Conservation (phyloP, 2,888 invertebrate species). For the Noctua pronuba region DNA sequence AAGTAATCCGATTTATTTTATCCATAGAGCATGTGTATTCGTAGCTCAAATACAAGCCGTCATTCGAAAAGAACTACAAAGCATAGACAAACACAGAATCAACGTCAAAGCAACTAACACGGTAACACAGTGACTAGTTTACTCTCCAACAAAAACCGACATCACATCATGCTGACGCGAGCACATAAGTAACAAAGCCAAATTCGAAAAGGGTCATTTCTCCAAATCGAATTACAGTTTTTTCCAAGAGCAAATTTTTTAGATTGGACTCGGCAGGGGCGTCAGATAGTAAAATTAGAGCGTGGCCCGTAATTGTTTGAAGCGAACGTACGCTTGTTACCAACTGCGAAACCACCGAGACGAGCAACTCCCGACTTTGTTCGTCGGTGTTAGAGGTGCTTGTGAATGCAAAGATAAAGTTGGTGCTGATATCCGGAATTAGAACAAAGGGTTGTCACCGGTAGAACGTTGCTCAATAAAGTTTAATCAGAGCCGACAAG, state of each 20-base stretch:
- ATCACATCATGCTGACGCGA: constrained; percentile 57
- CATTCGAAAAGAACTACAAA: constrained; percentile 24
- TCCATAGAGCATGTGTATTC: background rate
- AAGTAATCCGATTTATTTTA: background rate
- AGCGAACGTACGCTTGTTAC: constrained; percentile 72
- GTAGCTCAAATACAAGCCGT: background rate
- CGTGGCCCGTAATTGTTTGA: constrained; percentile 80
- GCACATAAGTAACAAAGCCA: constrained; percentile 70
- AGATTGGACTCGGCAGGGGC: constrained; percentile 72
- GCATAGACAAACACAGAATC: constrained; percentile 17
- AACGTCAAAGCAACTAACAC: constrained; percentile 13
- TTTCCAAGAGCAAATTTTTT: constrained; percentile 74
- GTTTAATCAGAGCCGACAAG: constrained; percentile 81
- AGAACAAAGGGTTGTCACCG: constrained; percentile 85
- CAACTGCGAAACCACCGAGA: background rate
- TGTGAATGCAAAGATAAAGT: constrained; percentile 50
- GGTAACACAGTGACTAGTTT: constrained; percentile 28
- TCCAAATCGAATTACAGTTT: constrained; percentile 78
- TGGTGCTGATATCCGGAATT: constrained; percentile 77
- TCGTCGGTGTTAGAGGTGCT: constrained; percentile 46
- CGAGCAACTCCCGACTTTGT: constrained; percentile 55
- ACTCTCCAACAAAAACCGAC: constrained; percentile 39
- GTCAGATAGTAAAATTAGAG: constrained; percentile 83
- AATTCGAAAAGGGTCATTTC: constrained; percentile 70
- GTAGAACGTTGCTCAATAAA: constrained; percentile 82